phyloP scores from a whole-genome alignment of 2,888 invertebrate genomes.

The Spatulosminthurus flaviceps region DNA sequence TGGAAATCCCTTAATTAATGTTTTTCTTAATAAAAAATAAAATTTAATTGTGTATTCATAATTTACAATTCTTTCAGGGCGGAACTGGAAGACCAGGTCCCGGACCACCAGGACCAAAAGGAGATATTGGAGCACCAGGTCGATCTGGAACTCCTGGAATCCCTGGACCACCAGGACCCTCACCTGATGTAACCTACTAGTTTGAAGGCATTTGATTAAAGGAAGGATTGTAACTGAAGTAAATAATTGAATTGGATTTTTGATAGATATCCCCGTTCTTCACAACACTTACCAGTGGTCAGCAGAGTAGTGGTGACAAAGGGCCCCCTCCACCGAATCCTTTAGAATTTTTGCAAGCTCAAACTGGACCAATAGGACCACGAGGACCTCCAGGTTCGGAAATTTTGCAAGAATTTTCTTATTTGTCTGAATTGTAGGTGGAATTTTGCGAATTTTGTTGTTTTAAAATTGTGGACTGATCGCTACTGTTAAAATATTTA shows the following conservation, averaged over 20 bases:
- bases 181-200: conserved; percentile 72
- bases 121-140: conserved; percentile 68
- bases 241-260: too few relatives aligned
- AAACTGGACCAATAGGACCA: conserved; percentile 81
- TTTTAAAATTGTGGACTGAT: background rate
- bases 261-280: conserved; percentile 77
- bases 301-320: conserved; percentile 75
- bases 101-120: conserved; percentile 73
- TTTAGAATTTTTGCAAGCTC: conserved; percentile 81
- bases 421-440: too few relatives aligned
- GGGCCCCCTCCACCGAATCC: conserved; percentile 76
- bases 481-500: conserved; percentile 22
- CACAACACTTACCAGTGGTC: conserved; percentile 77
- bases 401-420: too few relatives aligned
- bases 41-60: background rate
- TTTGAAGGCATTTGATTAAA: too few relatives aligned
- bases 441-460: conserved; percentile 2
- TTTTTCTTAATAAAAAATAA: too few relatives aligned
- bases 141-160: conserved; percentile 64
- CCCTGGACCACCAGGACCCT: conserved; percentile 72
- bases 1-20: too few relatives aligned
- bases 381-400: conserved; percentile 83
- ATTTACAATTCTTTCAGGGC: conserved; percentile 36
- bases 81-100: conserved; percentile 58
- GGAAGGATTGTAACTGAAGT: too few relatives aligned